Conservation (phyloP, 1,140 invertebrate genomes). For the Scaptomyza montana region DNA sequence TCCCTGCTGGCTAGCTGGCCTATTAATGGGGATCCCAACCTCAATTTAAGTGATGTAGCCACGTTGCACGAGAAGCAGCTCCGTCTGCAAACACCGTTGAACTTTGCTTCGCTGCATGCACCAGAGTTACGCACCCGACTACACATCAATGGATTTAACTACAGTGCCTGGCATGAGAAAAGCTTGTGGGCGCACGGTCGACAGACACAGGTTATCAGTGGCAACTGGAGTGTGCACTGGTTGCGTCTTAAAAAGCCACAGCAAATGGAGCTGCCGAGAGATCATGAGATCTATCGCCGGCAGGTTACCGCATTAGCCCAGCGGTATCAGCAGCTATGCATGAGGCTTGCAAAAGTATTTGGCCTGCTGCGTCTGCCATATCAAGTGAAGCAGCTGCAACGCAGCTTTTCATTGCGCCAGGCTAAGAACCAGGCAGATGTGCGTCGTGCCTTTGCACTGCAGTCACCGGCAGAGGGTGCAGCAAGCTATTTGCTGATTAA, state of each 20-base stretch:
- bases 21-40: constrained; percentile 52
- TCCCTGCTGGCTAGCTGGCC: constrained; percentile 27
- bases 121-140: constrained; percentile 47
- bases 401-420: constrained; percentile 40
- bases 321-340: constrained; percentile 42
- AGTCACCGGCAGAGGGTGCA: neutral
- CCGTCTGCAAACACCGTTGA: constrained; percentile 63
- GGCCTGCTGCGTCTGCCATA: constrained; percentile 50
- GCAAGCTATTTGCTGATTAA: constrained; percentile 64
- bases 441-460: constrained; percentile 53
- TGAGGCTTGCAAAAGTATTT: constrained; percentile 32
- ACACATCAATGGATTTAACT: constrained; percentile 65
- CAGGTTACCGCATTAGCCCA: constrained; percentile 29
- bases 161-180: constrained; percentile 56
- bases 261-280: neutral
- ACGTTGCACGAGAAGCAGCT: constrained; percentile 39
- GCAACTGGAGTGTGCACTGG: constrained; percentile 69
- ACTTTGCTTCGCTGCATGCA: constrained; percentile 53
- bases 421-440: constrained; percentile 30
- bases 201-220: constrained; percentile 53
- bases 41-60: constrained; percentile 65
- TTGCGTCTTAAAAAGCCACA: constrained; percentile 50
- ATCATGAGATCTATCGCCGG: constrained; percentile 33
- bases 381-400: constrained; percentile 42
- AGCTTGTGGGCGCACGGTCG: constrained; percentile 55